Base-by-base conservation (phyloP, 2,797 vertebrate species). In the Thaleichthys pacificus region DNA sequence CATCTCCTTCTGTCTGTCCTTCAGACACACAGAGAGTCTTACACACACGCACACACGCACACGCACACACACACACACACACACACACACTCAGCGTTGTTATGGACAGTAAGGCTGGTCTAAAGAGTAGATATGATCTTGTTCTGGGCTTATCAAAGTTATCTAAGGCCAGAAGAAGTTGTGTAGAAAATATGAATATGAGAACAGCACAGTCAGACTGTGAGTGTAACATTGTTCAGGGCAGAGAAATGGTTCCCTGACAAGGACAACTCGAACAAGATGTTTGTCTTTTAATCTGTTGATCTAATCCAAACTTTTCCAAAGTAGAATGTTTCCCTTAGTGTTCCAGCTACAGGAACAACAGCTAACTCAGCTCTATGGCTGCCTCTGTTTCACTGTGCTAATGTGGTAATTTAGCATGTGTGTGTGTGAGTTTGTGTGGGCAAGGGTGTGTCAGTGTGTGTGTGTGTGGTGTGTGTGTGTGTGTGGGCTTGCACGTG, bases 361-460 rank as follows among this genome's bases (percentile, higher is more conserved):
- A 14, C 73, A 82, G 78, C 80, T 66, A 84, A 74, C 60, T 82
- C 77, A 69, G 62, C 70, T 65, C 77, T 62, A 72, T 69, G 30
- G 75, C 78, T 38, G 38, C 38, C 49, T 21, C 35, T 38, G 35
- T 38, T 8, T 38, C 35, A 38, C 35, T 38, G 35, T 38, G 7
- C 5, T 38, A 38, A 9, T 9, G 35, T 38, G 7, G 8, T 38
- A 38, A 9, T 38, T 38, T 7, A 8, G 35, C 35, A 38, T 38
- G 35, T 38, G 35, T 9, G 60, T 19, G 26, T 42, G 61, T n/a
- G 47, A 9, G 42, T 62, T 67, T 73, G 78, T 38, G 72, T 4
- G 49, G 64, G 64, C 56, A 30, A 49, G 54, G 42, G 68, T 72
- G 38, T 35, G 60, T 75, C 30, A 32, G 75, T 74, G 57, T 38